Conservation (phyloP, 92 coral and sea anemone genomes). For the Siderastrea radians region DNA sequence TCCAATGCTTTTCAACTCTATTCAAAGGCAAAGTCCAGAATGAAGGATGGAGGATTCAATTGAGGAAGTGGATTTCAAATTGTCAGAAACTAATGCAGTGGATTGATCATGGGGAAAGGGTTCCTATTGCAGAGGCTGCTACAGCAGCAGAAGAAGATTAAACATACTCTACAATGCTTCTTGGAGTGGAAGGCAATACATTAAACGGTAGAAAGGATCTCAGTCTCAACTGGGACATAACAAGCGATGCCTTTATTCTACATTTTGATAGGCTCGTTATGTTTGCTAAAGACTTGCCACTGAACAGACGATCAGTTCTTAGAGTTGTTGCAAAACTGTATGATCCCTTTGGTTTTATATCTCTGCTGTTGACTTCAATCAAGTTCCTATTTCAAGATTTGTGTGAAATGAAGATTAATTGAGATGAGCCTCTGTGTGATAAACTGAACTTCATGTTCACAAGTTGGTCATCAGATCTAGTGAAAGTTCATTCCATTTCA, state of each 20-base stretch:
- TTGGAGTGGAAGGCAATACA: background rate
- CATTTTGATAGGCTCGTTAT: background rate
- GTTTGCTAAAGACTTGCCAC: background rate
- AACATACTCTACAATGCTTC: background rate
- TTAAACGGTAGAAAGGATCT: background rate
- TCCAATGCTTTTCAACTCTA: background rate
- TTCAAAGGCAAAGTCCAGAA: background rate
- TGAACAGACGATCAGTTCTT: background rate
- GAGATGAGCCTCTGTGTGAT: constrained; percentile 3
- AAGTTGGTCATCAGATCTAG: constrained; percentile 7
- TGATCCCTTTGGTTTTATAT: background rate
- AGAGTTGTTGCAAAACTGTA: background rate
- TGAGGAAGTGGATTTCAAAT: background rate
- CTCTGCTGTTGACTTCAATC: constrained; percentile 8
- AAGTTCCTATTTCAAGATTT: constrained; percentile 9
- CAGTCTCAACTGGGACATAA: background rate
- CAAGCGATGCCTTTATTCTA: background rate
- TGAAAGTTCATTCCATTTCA: constrained; percentile 1
- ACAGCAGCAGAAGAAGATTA: background rate
- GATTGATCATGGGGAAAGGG: background rate
- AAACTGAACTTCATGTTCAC: background rate
- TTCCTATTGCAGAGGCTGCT: background rate
- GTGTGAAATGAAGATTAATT: no score
- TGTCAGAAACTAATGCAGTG: background rate
- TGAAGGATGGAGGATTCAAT: background rate